Conservation (phyloP, 1,140 invertebrate genomes). For the Aporrectodea caliginosa region DNA sequence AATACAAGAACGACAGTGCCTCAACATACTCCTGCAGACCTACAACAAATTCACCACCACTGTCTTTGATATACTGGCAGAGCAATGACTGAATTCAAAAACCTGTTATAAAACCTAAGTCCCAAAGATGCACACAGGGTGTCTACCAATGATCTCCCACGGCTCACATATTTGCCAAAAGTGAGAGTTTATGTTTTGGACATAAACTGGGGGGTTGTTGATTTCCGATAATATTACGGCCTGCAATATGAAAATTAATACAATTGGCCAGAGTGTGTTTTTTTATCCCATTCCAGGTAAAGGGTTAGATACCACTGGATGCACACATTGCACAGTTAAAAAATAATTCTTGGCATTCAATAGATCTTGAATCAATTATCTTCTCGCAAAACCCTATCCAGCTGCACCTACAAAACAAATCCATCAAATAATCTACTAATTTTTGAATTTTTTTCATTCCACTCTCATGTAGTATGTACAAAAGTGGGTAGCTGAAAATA, state of each 20-base stretch:
- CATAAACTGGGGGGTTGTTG: not conserved
- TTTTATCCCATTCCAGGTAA: too few relatives aligned
- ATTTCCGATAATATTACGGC: not conserved
- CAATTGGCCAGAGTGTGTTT: too few relatives aligned
- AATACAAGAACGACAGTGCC: constrained; percentile 73
- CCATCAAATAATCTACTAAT: not conserved
- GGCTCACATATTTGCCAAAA: not conserved
- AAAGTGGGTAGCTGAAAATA: not conserved
- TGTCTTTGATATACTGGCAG: constrained; percentile 25
- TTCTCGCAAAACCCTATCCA: too few relatives aligned
- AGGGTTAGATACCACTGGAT: too few relatives aligned
- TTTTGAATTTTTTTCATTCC: too few relatives aligned
- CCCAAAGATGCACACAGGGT: not conserved
- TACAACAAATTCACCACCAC: constrained; percentile 42
- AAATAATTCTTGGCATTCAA: too few relatives aligned
- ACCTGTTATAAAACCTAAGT: not conserved
- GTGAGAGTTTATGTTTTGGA: not conserved
- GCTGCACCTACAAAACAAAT: too few relatives aligned
- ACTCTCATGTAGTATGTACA: not conserved
- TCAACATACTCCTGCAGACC: constrained; percentile 86
- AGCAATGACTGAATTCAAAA: not conserved
- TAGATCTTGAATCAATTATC: not conserved
- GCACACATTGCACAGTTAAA: too few relatives aligned
- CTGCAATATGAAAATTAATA: too few relatives aligned
- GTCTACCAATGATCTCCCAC: not conserved